Percentiles rank a stretch among this genome's conserved stretches.
Conservation (phyloP, 1,140 invertebrate genomes). For the Hylaeus volcanicus region DNA sequence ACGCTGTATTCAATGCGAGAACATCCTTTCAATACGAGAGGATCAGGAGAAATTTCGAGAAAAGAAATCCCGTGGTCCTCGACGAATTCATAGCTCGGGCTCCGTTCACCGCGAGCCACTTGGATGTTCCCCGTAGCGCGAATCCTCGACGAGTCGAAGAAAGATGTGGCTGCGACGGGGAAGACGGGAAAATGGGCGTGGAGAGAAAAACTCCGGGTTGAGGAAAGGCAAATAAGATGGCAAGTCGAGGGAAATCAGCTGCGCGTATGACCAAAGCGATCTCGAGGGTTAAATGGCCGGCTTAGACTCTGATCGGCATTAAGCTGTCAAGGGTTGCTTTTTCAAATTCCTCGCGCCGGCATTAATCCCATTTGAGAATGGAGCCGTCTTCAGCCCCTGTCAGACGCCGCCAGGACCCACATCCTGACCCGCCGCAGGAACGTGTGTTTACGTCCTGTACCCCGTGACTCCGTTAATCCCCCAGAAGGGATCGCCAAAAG, state of each 20-base stretch:
- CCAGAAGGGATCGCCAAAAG: conserved; percentile 34
- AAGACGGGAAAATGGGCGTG: conserved; percentile 41
- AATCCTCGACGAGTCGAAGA: conserved; percentile 36
- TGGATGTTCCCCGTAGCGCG: conserved; percentile 16
- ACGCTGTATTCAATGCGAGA: conserved; percentile 6
- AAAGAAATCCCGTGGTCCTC: conserved; percentile 30
- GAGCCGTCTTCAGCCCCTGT: conserved; percentile 67
- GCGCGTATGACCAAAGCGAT: conserved; percentile 41
- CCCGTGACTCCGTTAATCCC: conserved; percentile 70
- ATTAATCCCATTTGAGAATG: conserved; percentile 71
- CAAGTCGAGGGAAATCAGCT: conserved; percentile 38
- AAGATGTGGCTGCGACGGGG: conserved; percentile 26
- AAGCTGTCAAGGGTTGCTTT: conserved; percentile 77
- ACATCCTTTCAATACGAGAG: not conserved
- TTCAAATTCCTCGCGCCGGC: conserved; percentile 66
- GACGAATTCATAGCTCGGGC: conserved; percentile 12
- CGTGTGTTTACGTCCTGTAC: conserved; percentile 70
- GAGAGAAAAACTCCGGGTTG: conserved; percentile 25
- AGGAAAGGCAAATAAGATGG: conserved; percentile 32
- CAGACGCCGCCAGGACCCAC: conserved; percentile 50
- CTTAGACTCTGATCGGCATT: conserved; percentile 76
- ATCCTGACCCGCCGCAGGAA: conserved; percentile 46
- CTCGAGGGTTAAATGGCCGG: conserved; percentile 68
- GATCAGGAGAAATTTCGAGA: conserved; percentile 14
- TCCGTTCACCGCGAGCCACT: conserved; percentile 5